Conservation (phyloP, 2,888 invertebrate genomes). For the Rutpela maculata region DNA sequence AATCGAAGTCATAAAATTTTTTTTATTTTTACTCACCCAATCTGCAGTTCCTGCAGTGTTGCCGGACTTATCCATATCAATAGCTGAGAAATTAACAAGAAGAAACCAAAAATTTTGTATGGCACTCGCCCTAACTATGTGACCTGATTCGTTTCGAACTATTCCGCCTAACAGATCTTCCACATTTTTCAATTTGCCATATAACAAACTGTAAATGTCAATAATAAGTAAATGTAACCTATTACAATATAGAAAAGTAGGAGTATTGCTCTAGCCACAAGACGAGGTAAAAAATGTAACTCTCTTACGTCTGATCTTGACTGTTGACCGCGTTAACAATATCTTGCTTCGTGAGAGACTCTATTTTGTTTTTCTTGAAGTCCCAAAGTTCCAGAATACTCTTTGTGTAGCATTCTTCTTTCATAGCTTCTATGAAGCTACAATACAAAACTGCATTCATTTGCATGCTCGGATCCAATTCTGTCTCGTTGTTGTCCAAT, state of each 20-base stretch:
- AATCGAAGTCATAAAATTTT: too few relatives aligned
- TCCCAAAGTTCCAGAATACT: conserved; percentile 85
- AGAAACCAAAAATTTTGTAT: conserved; percentile 81
- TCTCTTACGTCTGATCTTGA: conserved; percentile 74
- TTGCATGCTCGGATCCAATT: conserved; percentile 77
- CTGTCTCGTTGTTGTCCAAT: conserved; percentile 47
- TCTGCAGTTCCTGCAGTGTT: conserved; percentile 86
- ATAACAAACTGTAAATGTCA: conserved; percentile 76
- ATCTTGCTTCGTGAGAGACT: conserved; percentile 77
- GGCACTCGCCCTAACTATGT: conserved; percentile 80
- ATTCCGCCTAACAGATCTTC: conserved; percentile 79
- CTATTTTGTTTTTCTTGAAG: conserved; percentile 76
- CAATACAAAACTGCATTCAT: conserved; percentile 80
- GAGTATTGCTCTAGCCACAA: background rate
- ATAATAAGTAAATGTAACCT: conserved; percentile 16
- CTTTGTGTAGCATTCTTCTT: conserved; percentile 78
- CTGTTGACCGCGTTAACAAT: conserved; percentile 79
- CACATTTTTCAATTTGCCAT: conserved; percentile 81
- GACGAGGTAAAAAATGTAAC: background rate
- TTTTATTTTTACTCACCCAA: conserved; percentile 75
- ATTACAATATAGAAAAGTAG: background rate
- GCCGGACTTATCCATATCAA: conserved; percentile 81
- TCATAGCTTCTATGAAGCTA: conserved; percentile 78
- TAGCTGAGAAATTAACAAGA: conserved; percentile 81
- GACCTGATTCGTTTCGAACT: conserved; percentile 77